phyloP scores from a whole-genome alignment of 1,140 invertebrate genomes.

The Penaeus indicus region DNA sequence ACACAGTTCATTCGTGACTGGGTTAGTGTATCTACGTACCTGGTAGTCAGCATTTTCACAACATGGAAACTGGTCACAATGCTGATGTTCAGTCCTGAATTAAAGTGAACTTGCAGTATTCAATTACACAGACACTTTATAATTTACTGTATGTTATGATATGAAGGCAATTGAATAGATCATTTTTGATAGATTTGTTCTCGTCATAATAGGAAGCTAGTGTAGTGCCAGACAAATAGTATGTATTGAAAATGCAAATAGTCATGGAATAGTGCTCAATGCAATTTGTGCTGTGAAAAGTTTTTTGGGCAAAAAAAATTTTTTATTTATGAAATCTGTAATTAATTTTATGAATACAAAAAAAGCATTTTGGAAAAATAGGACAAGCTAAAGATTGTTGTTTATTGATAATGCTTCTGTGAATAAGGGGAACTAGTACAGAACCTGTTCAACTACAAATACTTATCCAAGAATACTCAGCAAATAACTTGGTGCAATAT shows the following conservation, averaged over 20 bases:
- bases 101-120: background rate
- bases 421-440: conserved; percentile 28
- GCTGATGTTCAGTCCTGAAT: too few relatives aligned
- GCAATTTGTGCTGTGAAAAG: conserved; percentile 11
- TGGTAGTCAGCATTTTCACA: too few relatives aligned
- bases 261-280: conserved; percentile 36
- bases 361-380: background rate
- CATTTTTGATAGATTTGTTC: conserved; percentile 5
- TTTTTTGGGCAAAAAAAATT: too few relatives aligned
- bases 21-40: too few relatives aligned
- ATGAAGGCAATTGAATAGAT: background rate
- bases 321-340: background rate
- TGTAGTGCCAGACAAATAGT: conserved; percentile 29
- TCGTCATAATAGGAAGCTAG: conserved; percentile 26
- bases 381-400: conserved; percentile 4
- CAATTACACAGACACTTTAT: background rate
- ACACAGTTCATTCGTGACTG: too few relatives aligned
- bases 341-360: conserved; percentile 1
- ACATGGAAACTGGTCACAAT: too few relatives aligned
- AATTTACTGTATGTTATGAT: conserved; percentile 4
- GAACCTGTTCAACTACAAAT: conserved; percentile 45
- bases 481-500: conserved; percentile 44
- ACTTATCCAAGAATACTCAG: conserved; percentile 49
- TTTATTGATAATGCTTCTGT: conserved; percentile 34
- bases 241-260: conserved; percentile 14